Percentiles rank a stretch among this genome's conserved stretches.
phyloP scores from a whole-genome alignment of 1,140 invertebrate genomes.

The Pseudomyrmex dendroicus region DNA sequence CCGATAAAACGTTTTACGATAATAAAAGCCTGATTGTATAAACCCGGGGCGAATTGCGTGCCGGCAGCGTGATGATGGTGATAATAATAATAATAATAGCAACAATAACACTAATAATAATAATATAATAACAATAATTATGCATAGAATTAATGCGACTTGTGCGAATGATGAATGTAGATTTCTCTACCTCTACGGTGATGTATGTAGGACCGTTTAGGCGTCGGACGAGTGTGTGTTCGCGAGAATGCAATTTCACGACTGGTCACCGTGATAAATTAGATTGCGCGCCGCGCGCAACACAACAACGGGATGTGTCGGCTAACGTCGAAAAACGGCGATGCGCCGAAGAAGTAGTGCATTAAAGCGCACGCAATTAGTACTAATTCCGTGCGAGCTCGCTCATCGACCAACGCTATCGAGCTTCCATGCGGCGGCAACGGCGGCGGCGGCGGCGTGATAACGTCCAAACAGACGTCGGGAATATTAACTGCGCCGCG shows the following conservation, averaged over 20 bases:
- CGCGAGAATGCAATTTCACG: conserved; percentile 55
- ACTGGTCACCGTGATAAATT: conserved; percentile 55
- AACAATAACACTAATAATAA: not conserved
- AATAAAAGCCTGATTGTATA: conserved; percentile 35
- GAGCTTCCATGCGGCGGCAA: not conserved
- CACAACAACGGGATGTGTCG: not conserved
- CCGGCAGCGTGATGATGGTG: not conserved
- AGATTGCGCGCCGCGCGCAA: conserved; percentile 9
- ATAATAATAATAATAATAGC: not conserved
- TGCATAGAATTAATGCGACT: conserved; percentile 45
- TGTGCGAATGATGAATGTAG: conserved; percentile 39
- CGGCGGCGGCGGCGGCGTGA: not conserved
- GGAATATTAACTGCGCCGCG: conserved; percentile 25
- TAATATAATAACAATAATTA: conserved; percentile 25
- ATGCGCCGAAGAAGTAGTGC: conserved; percentile 27
- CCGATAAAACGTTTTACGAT: conserved; percentile 37
- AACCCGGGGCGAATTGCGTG: too few species aligned
- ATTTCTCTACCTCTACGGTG: conserved; percentile 18
- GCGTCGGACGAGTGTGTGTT: conserved; percentile 33
- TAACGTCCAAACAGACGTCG: conserved; percentile 23
- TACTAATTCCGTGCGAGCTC: conserved; percentile 12
- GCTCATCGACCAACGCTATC: not conserved
- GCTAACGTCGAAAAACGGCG: conserved; percentile 36
- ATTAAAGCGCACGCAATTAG: conserved; percentile 44
- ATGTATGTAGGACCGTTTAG: conserved; percentile 38